Percentiles rank a stretch among this genome's conserved stretches.
These are phyloP conservation scores for Callyntrura guangdongensis DNA, from an alignment of 2,888 invertebrate genomes.

Conservation along the genomic window DNA sequence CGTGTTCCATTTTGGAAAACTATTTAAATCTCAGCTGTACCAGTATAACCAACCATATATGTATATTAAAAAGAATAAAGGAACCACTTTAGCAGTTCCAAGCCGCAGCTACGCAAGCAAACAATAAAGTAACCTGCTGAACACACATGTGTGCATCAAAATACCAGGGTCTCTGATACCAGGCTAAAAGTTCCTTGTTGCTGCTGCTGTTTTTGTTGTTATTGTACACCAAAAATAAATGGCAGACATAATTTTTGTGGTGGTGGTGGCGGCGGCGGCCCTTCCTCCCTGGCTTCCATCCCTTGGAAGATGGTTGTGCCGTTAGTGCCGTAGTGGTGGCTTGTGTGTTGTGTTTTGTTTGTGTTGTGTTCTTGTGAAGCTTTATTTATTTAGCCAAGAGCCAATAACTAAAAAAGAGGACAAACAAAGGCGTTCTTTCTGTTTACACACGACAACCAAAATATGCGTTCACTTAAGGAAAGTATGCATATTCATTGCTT, in stretches of 20 bases:
- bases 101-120: constrained; percentile 8
- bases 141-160: constrained; percentile 28
- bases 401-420: constrained; percentile 19
- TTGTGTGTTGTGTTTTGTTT: too few relatives aligned
- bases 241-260: not conserved
- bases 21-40: too few relatives aligned
- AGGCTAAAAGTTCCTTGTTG: not conserved
- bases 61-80: not conserved
- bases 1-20: too few relatives aligned
- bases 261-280: too few relatives aligned
- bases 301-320: not conserved
- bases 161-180: not conserved
- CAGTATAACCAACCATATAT: not conserved
- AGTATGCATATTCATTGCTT: constrained; percentile 19
- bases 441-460: not conserved
- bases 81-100: constrained; percentile 1
- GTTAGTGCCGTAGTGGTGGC: too few relatives aligned
- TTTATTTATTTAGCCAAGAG: constrained; percentile 49
- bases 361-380: constrained; percentile 16
- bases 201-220: not conserved
- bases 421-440: constrained; percentile 49
- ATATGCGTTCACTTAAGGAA: not conserved
- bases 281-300: not conserved
- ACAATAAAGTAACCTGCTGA: constrained; percentile 5
- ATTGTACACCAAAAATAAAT: constrained; percentile 2